phyloP scores from a whole-genome alignment of 2,113 vertebrate species.

The Columbina picui region DNA sequence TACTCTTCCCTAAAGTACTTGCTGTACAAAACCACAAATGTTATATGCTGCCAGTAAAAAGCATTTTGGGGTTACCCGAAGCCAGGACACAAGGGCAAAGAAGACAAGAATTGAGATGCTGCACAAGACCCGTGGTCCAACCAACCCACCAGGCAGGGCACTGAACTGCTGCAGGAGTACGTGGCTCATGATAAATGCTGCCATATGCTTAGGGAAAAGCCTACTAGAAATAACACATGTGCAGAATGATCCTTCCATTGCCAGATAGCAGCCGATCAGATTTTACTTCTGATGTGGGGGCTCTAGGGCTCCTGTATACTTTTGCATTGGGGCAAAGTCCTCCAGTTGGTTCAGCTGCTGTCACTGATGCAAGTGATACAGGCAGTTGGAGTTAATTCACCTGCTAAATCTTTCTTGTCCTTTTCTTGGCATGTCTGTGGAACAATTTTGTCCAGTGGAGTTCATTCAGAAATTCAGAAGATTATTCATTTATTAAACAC shows the following conservation, averaged over 20 bases:
- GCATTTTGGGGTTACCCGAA: not conserved
- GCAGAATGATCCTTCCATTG: not conserved
- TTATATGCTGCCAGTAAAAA: not conserved
- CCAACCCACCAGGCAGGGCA: not conserved
- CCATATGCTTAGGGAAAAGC: not conserved
- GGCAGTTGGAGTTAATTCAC: not conserved
- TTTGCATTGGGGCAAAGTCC: not conserved
- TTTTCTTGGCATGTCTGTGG: not conserved
- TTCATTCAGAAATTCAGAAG: not conserved
- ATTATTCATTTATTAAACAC: not conserved
- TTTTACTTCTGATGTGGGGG: not conserved
- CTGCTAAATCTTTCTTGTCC: not conserved
- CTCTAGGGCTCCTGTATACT: not conserved
- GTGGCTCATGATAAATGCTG: not conserved
- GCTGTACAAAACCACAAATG: not conserved
- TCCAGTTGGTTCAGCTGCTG: not conserved
- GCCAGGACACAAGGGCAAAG: not conserved
- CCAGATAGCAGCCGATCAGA: not conserved
- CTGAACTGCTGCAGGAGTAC: not conserved
- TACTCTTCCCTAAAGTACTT: not conserved
- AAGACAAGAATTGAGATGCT: not conserved
- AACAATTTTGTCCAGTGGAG: not conserved
- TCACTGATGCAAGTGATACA: accelerated
- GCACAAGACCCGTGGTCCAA: not conserved
- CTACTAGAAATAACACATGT: not conserved